Conservation (phyloP, 2,113 vertebrate species). For the Chauna torquata region DNA sequence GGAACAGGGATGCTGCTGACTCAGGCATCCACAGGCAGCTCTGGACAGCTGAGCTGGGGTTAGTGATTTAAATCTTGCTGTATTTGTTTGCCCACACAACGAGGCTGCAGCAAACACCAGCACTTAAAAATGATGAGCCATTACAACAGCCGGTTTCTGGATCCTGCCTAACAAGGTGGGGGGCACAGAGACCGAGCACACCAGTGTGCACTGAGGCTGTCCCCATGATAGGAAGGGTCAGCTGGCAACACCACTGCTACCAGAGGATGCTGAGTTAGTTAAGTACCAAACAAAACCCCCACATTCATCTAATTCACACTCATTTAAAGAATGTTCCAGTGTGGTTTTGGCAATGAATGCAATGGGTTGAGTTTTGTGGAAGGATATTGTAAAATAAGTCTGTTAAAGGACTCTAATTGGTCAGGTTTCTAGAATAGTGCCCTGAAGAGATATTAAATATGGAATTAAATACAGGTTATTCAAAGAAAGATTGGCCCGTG, state of each 20-base stretch:
- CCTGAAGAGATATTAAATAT: conserved; percentile 6
- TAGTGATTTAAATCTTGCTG: neutral
- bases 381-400: neutral
- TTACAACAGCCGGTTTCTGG: neutral
- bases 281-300: neutral
- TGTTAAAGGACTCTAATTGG: neutral
- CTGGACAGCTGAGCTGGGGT: neutral
- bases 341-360: neutral
- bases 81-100: neutral
- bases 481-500: neutral
- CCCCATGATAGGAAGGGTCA: neutral
- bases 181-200: neutral
- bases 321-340: neutral
- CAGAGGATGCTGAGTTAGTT: neutral
- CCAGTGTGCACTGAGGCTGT: neutral
- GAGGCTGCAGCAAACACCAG: neutral
- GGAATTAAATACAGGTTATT: conserved; percentile 9
- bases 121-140: neutral
- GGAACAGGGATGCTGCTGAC: neutral
- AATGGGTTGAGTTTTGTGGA: neutral
- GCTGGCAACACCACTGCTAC: neutral
- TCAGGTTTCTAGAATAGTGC: neutral
- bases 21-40: neutral
- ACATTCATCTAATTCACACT: neutral
- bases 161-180: neutral